Conservation (phyloP, 1,140 invertebrate species). For the Cydia fagiglandana region DNA sequence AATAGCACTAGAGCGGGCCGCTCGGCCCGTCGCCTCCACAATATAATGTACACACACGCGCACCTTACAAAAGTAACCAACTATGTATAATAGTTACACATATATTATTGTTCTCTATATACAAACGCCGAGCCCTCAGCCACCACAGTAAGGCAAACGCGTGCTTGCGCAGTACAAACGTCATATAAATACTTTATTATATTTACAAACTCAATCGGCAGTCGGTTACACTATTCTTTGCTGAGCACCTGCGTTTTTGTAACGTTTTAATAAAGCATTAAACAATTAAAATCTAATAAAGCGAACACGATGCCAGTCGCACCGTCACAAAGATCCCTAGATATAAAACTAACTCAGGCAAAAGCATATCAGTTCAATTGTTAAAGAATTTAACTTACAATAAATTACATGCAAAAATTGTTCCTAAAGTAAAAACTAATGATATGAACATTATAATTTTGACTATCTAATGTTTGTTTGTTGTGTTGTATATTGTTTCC, state of each 20-base stretch:
- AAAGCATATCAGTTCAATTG: conserved; percentile 48
- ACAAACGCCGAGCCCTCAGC: conserved; percentile 63
- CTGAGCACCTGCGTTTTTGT: conserved; percentile 67
- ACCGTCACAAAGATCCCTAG: conserved; percentile 2
- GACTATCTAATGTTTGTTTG: conserved; percentile 69
- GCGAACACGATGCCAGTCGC: conserved; percentile 32
- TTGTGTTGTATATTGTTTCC: conserved; percentile 37
- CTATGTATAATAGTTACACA: conserved; percentile 66
- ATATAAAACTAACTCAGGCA: conserved; percentile 22
- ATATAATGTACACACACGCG: conserved; percentile 60
- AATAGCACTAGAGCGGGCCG: conserved; percentile 63
- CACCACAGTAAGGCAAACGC: conserved; percentile 55
- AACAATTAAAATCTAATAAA: conserved; percentile 56
- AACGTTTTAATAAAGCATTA: conserved; percentile 64
- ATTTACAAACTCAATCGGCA: conserved; percentile 74
- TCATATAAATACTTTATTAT: conserved; percentile 63
- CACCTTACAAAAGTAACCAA: conserved; percentile 71
- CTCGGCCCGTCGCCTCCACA: conserved; percentile 42
- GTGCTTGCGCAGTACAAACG: conserved; percentile 56
- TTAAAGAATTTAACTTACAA: conserved; percentile 59
- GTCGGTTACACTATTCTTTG: conserved; percentile 56
- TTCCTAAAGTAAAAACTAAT: conserved; percentile 77
- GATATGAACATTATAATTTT: conserved; percentile 78
- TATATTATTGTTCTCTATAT: conserved; percentile 74
- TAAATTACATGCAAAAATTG: conserved; percentile 61